These are phyloP conservation scores for Marmota flaviventris DNA, from an alignment of 2,113 vertebrate species.

Conservation along the genomic window DNA sequence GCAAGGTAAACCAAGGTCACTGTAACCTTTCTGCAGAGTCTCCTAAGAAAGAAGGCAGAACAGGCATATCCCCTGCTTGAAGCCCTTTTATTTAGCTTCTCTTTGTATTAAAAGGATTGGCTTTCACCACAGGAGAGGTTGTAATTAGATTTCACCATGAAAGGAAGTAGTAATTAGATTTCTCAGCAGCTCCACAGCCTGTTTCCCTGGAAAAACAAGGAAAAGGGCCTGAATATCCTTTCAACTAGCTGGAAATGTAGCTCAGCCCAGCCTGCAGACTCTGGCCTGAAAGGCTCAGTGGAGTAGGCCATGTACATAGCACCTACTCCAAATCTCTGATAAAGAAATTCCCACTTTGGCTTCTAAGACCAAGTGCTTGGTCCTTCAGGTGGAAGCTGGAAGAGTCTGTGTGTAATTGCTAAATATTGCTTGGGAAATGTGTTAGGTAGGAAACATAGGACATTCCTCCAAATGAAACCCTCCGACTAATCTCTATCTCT, in stretches of 20 bases:
- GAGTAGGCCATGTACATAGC: not conserved
- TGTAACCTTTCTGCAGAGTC: not conserved
- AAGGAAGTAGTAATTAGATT: slow-evolving; percentile 78
- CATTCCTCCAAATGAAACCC: not conserved
- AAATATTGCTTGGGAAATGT: not conserved
- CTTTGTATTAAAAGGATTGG: slow-evolving; percentile 59
- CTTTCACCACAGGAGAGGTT: slow-evolving; percentile 61
- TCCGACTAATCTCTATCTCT: not conserved
- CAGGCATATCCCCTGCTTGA: not conserved
- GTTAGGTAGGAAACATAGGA: not conserved
- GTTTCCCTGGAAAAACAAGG: slow-evolving; percentile 47
- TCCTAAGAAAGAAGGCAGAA: slow-evolving; percentile 17
- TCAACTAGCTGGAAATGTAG: not conserved
- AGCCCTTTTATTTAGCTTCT: not conserved
- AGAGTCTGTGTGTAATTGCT: not conserved
- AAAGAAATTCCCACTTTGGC: not conserved
- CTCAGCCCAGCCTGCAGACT: not conserved
- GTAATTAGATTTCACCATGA: slow-evolving; percentile 75
- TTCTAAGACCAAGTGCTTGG: not conserved
- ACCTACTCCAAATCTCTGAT: not conserved
- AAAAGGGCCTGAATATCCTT: not conserved
- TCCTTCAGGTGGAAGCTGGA: not conserved
- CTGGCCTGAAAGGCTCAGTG: not conserved
- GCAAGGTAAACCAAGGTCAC: slow-evolving; percentile 35
- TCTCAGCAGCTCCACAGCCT: slow-evolving; percentile 54